Evolutionary conservation across 2,797 vertebrate species (phyloP).

Genomic region (Pogoniulus pusillus): DNA sequence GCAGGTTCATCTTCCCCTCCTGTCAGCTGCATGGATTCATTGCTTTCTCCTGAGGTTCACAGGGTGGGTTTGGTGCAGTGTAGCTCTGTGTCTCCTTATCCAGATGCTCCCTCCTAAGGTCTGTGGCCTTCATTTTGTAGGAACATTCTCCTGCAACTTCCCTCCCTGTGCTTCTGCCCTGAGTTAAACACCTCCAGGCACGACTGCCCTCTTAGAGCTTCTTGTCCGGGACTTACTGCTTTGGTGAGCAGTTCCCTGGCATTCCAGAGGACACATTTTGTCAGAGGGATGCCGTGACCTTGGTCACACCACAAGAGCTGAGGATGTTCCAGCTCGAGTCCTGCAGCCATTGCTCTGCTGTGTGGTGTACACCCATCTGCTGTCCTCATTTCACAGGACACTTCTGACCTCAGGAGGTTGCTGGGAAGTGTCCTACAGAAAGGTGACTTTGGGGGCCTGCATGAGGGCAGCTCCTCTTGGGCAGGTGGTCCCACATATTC

Average conservation of each 20-base stretch:
- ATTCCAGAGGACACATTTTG: not conserved
- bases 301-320: not conserved
- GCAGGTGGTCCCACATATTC: not conserved
- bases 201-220: not conserved
- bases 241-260: not conserved
- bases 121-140: not conserved
- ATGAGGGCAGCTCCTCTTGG: not conserved
- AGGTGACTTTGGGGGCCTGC: not conserved
- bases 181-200: not conserved
- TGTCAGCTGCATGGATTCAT: not conserved
- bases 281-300: not conserved
- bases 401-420: not conserved
- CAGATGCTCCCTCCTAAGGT: not conserved
- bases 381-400: not conserved
- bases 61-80: not conserved
- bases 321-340: not conserved
- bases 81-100: not conserved
- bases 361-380: not conserved
- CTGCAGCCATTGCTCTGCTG: not conserved
- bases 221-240: not conserved
- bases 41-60: not conserved
- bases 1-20: not conserved
- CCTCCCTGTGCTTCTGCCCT: not conserved
- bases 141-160: not conserved
- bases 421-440: not conserved